Evolutionary conservation across 1,140 invertebrate genomes (phyloP), one percentile per base, ranked within the genome.

Genomic region (Bombus turneri): DNA sequence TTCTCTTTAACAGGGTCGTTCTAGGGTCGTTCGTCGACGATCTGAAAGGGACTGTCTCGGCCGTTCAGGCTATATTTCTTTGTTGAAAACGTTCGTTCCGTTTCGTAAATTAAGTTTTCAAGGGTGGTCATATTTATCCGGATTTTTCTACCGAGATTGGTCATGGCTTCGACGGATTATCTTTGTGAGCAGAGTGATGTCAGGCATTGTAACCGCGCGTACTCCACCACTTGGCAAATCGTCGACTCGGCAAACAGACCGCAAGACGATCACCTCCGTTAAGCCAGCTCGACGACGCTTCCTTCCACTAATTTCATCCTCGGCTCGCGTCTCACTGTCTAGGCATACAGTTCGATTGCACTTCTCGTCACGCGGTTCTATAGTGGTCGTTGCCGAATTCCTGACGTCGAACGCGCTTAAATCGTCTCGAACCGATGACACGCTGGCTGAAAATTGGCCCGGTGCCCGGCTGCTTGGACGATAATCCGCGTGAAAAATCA

Each of bases 401-500:
- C 75, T 8, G 4, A 5, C 34, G 25, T 34, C 41, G n/a, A 73
- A 73, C 71, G 71, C 10, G 47, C 39, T 57, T 31, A 31, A 68
- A 57, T 83, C 62, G 72, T 43, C 13, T 8, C 39, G 2, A 6
- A 37, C 37, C 28, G 31, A 47, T 41, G 8, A 25, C 34, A 53
- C 34, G 28, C 10, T 41, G 64, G 22, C n/a, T 22, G 74, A 77
- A 43, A 78, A 66, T 78, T 78, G 82, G 82, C 74, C 22, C 22
- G 47, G 6, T 43, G 81, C 81, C 81, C 62, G 62, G 6, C 71
- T 9, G 3, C 22, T 69, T 2, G 28, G 28, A 9, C 10, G 28
- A 31, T 69, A 39, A 80, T 80, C 64, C 59, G 22, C 57, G 72
- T n/a, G 34, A 47, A 75, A 79, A 79, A 78, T 74, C 71, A 10